Evolutionary conservation across 2,888 invertebrate species (phyloP), one percentile per base, ranked within the genome.

Genomic region (Peribatodes rhomboidaria): DNA sequence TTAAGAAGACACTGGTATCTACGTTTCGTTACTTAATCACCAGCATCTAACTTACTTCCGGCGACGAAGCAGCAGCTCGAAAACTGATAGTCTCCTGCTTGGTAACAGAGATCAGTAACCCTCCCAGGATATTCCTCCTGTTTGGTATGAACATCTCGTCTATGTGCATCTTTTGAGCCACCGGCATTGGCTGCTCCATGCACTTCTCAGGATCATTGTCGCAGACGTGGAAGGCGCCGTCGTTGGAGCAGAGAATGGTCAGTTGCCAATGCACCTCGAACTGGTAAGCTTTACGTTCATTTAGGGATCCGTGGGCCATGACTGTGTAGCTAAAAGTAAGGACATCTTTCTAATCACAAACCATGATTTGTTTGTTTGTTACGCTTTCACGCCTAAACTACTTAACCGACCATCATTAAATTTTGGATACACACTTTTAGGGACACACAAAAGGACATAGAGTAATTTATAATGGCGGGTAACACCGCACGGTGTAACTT

Each of bases 91-190:
- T 77, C 14, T 90, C 90, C 18, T 83, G 78, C 50, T 83, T 87
- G 0, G 72, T 71, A 31, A 91, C 87, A 0, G 80, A 70, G 0
- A 93, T 73, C 33, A 85, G 81, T 0, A 93, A 77, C 0, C 89
- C 90, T 9, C 92, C 90, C 6, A 92, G 69, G n/a, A 92, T 90
- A 42, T 91, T 86, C 27, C 86, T 84, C 58, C 88, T 80, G 49
- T 93, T 93, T 0, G 93, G 92, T 44, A 92, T 69, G 58, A 85
- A 93, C 0, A 92, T 84, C 63, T 92, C 91, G 2, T 89, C 89
- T 1, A 90, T 55, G 44, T 86, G 89, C 22, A 90, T 39, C 66
- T 92, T 93, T 1, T 52, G 65, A 0, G 88, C 74, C 0, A 79
- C 61, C 0, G 77, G 75, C 0, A 92, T 61, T 2, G 79, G 71